Conservation (phyloP, 2,797 vertebrate genomes). For the Rousettus madagascariensis region DNA sequence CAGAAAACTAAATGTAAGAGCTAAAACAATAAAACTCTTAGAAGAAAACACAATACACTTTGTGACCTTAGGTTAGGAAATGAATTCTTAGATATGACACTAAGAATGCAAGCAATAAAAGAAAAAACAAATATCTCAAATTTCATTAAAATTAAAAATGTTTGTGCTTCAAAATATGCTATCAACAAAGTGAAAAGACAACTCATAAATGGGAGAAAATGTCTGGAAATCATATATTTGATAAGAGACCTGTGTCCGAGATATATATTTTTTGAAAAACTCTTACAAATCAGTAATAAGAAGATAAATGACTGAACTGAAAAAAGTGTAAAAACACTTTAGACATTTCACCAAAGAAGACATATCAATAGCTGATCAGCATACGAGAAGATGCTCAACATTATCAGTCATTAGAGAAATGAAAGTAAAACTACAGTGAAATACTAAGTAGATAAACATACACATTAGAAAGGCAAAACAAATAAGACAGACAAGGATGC, state of each 20-base stretch:
- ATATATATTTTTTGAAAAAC: not conserved
- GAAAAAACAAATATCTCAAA: not conserved
- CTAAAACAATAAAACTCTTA: not conserved
- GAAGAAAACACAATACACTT: not conserved
- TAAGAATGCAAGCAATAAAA: not conserved
- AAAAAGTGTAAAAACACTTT: not conserved
- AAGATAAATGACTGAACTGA: not conserved
- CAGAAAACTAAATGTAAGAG: not conserved
- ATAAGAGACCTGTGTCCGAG: not conserved
- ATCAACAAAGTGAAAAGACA: not conserved
- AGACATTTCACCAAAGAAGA: constrained; percentile 11
- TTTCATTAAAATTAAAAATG: not conserved
- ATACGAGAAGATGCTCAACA: not conserved
- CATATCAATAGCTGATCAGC: not conserved
- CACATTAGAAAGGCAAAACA: not conserved
- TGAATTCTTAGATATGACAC: not conserved
- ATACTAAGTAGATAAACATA: not conserved
- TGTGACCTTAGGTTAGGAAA: not conserved
- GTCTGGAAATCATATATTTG: not conserved
- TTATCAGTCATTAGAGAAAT: not conserved
- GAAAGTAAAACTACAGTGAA: constrained; percentile 25
- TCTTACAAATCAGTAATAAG: not conserved
- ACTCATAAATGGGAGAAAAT: not conserved
- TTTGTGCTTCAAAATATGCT: not conserved
- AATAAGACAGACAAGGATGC: constrained; percentile 20